phyloP scores from a whole-genome alignment of 2,888 invertebrate species.

The Caenorhabditis japonica region DNA sequence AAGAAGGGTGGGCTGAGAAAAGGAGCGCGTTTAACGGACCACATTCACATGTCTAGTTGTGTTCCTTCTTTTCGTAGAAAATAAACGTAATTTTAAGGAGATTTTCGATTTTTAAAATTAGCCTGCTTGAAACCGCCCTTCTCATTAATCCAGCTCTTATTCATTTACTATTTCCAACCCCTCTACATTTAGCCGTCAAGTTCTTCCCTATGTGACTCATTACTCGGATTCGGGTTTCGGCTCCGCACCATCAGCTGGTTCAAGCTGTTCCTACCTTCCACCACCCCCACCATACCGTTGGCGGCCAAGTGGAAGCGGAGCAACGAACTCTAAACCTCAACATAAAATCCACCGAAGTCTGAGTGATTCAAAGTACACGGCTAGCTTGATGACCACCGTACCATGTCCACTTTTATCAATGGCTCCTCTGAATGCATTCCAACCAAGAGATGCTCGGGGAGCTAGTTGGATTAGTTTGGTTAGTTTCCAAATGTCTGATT shows the following conservation, averaged over 20 bases:
- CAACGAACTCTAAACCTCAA: conserved; percentile 37
- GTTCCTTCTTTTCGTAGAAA: background rate
- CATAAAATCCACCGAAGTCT: conserved; percentile 72
- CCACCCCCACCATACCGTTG: conserved; percentile 75
- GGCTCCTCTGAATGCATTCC: conserved; percentile 41
- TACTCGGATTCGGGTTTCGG: conserved; percentile 76
- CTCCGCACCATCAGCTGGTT: conserved; percentile 69
- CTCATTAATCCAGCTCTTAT: no score
- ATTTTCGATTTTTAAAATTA: no score
- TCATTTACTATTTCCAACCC: no score
- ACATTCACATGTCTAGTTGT: background rate
- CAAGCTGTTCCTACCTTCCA: conserved; percentile 72
- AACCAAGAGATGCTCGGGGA: conserved; percentile 44
- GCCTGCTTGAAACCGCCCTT: no score
- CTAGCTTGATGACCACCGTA: conserved; percentile 34
- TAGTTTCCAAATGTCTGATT: background rate
- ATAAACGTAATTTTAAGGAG: no score
- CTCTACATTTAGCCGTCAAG: conserved; percentile 54
- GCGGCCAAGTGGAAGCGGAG: conserved; percentile 38
- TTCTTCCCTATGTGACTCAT: conserved; percentile 71
- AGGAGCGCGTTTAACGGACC: no score
- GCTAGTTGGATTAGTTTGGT: conserved; percentile 56
- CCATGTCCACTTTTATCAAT: conserved; percentile 35
- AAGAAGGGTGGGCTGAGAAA: conserved; percentile 2
- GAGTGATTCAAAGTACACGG: conserved; percentile 71